Percentiles rank a stretch among this genome's conserved stretches.
Evolutionary conservation across 2,797 vertebrate genomes (phyloP).

Genomic region (Hylomyscus alleni): DNA sequence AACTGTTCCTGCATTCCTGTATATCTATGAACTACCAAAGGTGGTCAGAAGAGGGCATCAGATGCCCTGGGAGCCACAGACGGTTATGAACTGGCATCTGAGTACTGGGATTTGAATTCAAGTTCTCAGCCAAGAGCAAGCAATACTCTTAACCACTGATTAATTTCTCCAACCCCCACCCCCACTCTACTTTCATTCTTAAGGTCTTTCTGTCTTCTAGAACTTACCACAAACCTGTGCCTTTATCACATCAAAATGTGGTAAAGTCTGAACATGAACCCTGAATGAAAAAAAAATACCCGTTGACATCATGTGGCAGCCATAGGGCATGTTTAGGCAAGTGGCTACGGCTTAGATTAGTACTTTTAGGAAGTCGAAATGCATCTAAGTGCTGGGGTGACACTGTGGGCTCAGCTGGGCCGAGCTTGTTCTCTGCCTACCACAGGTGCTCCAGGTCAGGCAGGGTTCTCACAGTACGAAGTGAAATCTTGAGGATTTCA

Average conservation of each 20-base stretch:
- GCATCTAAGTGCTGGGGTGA: rapidly evolving
- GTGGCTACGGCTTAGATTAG: neutral
- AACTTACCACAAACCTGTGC: neutral
- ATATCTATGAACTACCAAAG: neutral
- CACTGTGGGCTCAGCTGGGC: neutral
- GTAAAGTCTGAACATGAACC: neutral
- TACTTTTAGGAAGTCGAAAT: neutral
- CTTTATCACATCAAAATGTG: neutral
- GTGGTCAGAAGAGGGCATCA: neutral
- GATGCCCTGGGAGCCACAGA: neutral
- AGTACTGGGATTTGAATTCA: neutral
- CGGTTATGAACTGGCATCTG: neutral
- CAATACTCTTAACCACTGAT: neutral
- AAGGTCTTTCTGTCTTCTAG: neutral
- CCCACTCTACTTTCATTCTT: neutral
- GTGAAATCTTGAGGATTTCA: neutral
- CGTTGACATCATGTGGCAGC: neutral
- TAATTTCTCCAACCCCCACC: no score
- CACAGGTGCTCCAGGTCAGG: rapidly evolving
- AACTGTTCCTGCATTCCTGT: neutral
- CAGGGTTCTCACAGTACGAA: neutral
- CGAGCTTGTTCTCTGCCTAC: neutral
- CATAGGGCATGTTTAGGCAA: neutral
- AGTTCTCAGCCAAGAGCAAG: neutral
- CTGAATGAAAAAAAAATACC: neutral